Percentiles rank a stretch among this genome's conserved stretches.
Evolutionary conservation across 2,113 vertebrate genomes (phyloP).

Genomic region (Corydoras maculifer): DNA sequence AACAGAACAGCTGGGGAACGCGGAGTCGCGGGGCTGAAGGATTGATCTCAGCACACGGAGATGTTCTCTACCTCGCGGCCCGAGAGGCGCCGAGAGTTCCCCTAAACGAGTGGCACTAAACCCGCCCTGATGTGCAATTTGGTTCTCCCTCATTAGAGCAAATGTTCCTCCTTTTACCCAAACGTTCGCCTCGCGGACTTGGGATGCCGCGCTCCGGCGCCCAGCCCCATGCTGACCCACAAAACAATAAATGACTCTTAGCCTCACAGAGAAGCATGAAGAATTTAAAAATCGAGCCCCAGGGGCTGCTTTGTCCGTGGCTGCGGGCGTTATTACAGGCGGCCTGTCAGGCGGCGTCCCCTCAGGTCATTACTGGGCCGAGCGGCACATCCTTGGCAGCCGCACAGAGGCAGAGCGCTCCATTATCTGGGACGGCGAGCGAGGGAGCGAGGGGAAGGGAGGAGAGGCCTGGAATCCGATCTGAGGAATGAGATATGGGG

Average conservation of each 20-base stretch:
- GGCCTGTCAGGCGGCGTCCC: conserved; percentile 71
- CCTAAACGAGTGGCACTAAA: conserved; percentile 12
- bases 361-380: conserved; percentile 74
- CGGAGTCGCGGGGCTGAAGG: too few relatives aligned
- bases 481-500: conserved; percentile 48
- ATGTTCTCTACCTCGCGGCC: too few relatives aligned
- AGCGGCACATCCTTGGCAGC: conserved; percentile 66
- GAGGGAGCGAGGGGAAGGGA: conserved; percentile 30
- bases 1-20: too few relatives aligned
- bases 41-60: too few relatives aligned
- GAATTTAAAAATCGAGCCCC: conserved; percentile 77
- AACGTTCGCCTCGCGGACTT: conserved; percentile 28
- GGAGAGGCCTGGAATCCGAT: conserved; percentile 47
- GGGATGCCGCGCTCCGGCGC: conserved; percentile 23
- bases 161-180: conserved; percentile 14
- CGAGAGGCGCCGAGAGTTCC: too few relatives aligned
- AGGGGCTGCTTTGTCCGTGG: conserved; percentile 72
- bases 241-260: conserved; percentile 67
- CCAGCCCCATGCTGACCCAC: conserved; percentile 40
- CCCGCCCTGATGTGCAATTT: conserved; percentile 9
- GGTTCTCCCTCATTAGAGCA: conserved; percentile 2
- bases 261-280: conserved; percentile 68
- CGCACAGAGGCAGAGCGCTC: conserved; percentile 58
- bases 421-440: conserved; percentile 66
- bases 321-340: conserved; percentile 74